These are phyloP conservation scores for Sprattus sprattus DNA, from an alignment of 2,113 vertebrate genomes.

Conservation along the genomic window DNA sequence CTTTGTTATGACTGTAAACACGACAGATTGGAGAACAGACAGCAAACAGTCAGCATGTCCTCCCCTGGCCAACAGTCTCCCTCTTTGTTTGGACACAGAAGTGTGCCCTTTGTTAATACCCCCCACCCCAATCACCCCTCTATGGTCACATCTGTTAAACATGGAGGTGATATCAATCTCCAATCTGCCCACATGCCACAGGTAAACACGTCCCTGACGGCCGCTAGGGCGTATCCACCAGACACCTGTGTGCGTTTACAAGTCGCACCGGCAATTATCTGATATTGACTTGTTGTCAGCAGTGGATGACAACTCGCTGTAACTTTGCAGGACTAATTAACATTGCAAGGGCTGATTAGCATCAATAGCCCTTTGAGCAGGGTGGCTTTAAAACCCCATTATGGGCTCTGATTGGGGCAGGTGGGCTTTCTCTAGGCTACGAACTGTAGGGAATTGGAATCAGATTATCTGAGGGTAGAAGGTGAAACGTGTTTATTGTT, in stretches of 20 bases:
- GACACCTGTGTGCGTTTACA: not conserved
- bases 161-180: constrained; percentile 24
- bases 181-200: constrained; percentile 28
- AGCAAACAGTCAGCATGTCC: constrained; percentile 3
- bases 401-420: not conserved
- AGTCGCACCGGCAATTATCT: not conserved
- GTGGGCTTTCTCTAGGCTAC: not conserved
- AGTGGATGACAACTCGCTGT: not conserved
- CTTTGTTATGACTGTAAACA: constrained; percentile 36
- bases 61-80: constrained; percentile 25
- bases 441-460: not conserved
- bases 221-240: not conserved
- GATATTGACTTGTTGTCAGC: not conserved
- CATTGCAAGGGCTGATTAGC: not conserved
- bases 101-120: constrained; percentile 24
- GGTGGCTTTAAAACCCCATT: not conserved
- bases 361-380: not conserved
- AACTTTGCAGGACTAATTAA: not conserved
- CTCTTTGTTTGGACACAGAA: constrained; percentile 37
- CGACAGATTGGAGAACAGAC: constrained; percentile 19
- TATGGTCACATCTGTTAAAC: constrained; percentile 27
- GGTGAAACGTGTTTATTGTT: not conserved
- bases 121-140: not conserved
- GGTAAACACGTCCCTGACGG: constrained; percentile 24
- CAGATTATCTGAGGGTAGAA: not conserved